Evolutionary conservation across 2,797 vertebrate genomes (phyloP), one percentile per base, ranked within the genome.

Genomic region (Thunnus albacares): DNA sequence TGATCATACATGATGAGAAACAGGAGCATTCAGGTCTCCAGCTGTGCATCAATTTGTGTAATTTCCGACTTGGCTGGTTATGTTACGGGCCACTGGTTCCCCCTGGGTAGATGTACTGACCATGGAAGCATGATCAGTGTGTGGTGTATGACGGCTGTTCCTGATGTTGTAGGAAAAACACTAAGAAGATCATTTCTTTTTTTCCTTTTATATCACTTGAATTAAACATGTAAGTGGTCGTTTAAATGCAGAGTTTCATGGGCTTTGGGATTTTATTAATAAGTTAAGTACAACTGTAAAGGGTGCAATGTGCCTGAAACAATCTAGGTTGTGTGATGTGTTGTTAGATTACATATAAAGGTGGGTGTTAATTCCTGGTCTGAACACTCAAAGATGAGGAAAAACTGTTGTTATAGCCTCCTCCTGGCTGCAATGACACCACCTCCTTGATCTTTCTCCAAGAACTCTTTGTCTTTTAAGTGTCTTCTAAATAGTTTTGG

Each of bases 1-100:
- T 69, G 72, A 55, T 78, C 56, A 6, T 43, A 80, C 79, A 81
- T 18, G 80, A 82, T 30, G 77, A 73, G 75, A 83, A 86, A 75
- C 82, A 71, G 75, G 71, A 72, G 80, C 76, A 79, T 38, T 0
- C 53, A 41, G 59, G 77, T 72, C 83, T 87, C 87, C 89, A 83
- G 86, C 89, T 90, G 91, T 76, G 86, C 85, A 57, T 85, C 82
- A 62, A 78, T 65, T 65, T 76, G 75, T 65, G 82, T 49, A 22
- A 71, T 87, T 83, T 90, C 81, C 71, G 51, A 63, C 82, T 59
- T 59, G 67, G 56, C 66, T 51, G 10, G 57, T 66, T 89, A 53
- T 11, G 75, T 83, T 66, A 71, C 67, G 35, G 80, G 71, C 75
- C 88, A 78, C 83, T 71, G 87, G 13, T 33, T 77, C 79, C 75